phyloP scores from a whole-genome alignment of 2,888 invertebrate species.

The Drosophila neotestacea region DNA sequence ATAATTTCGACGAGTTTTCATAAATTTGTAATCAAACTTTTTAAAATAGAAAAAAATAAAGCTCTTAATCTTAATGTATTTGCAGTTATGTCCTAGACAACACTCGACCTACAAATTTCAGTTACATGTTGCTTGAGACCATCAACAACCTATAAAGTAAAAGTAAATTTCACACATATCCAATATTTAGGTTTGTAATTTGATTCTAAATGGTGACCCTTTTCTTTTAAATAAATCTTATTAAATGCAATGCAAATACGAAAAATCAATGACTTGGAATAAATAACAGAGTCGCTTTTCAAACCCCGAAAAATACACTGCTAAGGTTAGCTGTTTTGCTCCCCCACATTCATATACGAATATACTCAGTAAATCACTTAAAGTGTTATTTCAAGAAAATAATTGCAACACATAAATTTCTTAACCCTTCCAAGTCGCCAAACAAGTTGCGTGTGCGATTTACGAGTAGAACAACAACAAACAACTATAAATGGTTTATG shows the following conservation, averaged over 20 bases:
- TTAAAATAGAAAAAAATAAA: neutral
- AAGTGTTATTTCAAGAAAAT: conserved; percentile 79
- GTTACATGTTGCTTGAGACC: conserved; percentile 2
- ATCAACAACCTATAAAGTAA: too few species aligned
- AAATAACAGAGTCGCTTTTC: conserved; percentile 41
- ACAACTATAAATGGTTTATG: conserved; percentile 78
- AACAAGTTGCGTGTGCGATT: conserved; percentile 64
- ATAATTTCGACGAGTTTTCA: neutral
- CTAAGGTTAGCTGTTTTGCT: conserved; percentile 36
- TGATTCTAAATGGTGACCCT: neutral
- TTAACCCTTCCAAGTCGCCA: conserved; percentile 62
- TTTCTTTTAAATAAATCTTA: conserved; percentile 50
- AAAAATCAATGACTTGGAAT: conserved; percentile 68
- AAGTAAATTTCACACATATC: conserved; percentile 35
- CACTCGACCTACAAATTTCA: neutral
- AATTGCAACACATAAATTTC: conserved; percentile 81
- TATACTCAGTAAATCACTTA: conserved; percentile 74
- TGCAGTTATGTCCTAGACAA: neutral
- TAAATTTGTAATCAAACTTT: neutral
- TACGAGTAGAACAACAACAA: conserved; percentile 39
- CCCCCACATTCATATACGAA: conserved; percentile 9
- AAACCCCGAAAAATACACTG: conserved; percentile 17
- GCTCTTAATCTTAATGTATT: neutral
- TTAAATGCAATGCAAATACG: conserved; percentile 52
- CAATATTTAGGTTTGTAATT: conserved; percentile 25